Base-by-base conservation (phyloP, 2,797 vertebrate genomes). In the Cynodonichthys magdalenae region DNA sequence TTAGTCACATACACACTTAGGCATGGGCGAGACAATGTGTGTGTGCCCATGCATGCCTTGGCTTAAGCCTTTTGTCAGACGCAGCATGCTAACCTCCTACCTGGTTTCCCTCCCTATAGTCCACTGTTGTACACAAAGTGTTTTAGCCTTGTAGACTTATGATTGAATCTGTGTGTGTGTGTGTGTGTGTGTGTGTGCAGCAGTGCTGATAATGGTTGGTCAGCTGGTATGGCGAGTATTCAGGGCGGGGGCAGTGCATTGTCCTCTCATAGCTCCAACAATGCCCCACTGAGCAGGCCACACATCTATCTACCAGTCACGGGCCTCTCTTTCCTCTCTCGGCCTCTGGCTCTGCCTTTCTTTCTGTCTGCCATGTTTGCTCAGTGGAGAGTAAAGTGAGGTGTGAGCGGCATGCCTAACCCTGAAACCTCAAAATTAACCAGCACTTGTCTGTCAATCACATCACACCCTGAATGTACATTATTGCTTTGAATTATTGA, bases 141-240 rank as follows among this genome's bases (percentile, higher is more conserved):
- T 74, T 59, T 61, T 78, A 74, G 61, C 61, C 59, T 63, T 65
- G 66, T 77, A 67, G 77, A 67, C 76, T 72, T 68, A 72, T 80
- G 74, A 75, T 79, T 64, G 68, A 31, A 41, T 42, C 47, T 59
- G 66, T 66, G 42, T 49, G 63, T 81, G 73, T 66, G 67, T 72
- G 54, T 64, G 55, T 56, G 69, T 69, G 71, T 83, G 88, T 90
- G 79, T 82, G 61, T 60, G 74, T 78, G 83, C 74, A 81, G 86
- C 81, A 81, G 83, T 80, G 83, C 88, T 84, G 84, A 90, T 92
- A 89, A 92, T 92, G 88, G 87, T 85, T 91, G 92, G 87, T 92
- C 92, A 93, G 92, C 92, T 93, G 93, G 93, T 92, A 93, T 93
- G 90, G 92, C 84, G 91, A 90, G 90, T 88, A 93, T 93, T 91